These are phyloP conservation scores for Beaufortia kweichowensis DNA, from an alignment of 2,113 vertebrate genomes.

Conservation along the genomic window DNA sequence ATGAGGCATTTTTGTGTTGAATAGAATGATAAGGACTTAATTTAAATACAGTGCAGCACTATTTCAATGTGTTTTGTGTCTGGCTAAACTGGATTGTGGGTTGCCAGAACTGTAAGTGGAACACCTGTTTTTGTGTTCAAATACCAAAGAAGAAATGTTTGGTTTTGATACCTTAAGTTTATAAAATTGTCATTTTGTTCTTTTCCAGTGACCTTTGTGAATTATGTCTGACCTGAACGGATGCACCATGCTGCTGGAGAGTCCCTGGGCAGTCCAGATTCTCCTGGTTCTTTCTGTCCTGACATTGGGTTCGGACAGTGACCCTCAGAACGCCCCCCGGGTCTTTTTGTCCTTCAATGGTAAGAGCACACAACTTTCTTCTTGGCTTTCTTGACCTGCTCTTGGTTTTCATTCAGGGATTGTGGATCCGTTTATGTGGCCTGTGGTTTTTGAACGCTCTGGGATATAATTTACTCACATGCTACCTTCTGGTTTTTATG, in stretches of 20 bases:
- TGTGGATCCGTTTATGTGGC: slow-evolving; percentile 4
- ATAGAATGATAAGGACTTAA: slow-evolving; percentile 2
- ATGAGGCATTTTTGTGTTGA: neutral
- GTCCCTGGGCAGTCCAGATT: slow-evolving; percentile 64
- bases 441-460: neutral
- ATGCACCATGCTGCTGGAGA: slow-evolving; percentile 68
- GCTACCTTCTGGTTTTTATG: slow-evolving; percentile 22
- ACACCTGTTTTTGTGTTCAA: neutral
- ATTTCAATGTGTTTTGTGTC: neutral
- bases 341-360: slow-evolving; percentile 81
- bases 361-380: slow-evolving; percentile 54
- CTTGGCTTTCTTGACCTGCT: neutral
- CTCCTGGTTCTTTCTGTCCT: slow-evolving; percentile 66
- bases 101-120: neutral
- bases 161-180: neutral
- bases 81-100: neutral
- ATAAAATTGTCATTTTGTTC: slow-evolving; percentile 15
- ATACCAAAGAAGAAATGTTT: neutral
- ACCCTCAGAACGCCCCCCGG: slow-evolving; percentile 71
- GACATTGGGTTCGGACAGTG: slow-evolving; percentile 61
- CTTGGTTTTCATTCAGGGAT: neutral
- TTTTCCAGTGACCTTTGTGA: slow-evolving; percentile 57
- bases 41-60: neutral
- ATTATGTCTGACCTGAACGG: slow-evolving; percentile 51
- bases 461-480: neutral